Base-by-base conservation (phyloP, 2,113 vertebrate genomes). In the Mus pahari region DNA sequence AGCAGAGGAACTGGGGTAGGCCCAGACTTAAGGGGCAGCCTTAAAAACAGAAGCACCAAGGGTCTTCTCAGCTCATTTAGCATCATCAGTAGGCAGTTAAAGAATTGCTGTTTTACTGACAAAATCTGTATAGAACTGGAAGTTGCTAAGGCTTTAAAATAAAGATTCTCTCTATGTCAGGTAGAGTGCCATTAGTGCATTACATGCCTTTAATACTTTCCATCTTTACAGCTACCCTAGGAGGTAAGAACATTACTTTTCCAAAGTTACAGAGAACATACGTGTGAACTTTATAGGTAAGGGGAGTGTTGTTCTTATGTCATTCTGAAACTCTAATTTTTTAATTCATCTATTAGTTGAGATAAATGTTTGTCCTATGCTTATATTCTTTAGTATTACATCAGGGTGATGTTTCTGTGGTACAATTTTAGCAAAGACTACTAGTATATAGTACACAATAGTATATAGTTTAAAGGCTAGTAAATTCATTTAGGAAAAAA, bases 401-500 rank as follows among this genome's bases (percentile, higher is more conserved):
- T 53, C 11, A 53, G 84, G 45, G 31, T 86, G 31, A 88, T 14
- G 13, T 9, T 90, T 97, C 64, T 92, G 22, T 73, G 86, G 73
- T n/a, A 81, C 13, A 93, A 77, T 75, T 92, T 96, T 86, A 90
- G 42, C 22, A 93, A 91, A 94, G 13, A 53, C 13, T 96, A 60
- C 36, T 64, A 90, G 79, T 92, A 28, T 48, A 73, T 1, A 94
- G 68, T 7, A 96, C n/a, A 42, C 42, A 95, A 36, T 3, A 89
- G 60, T 31, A 86, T 64, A 91, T 7, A 77, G 45, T 87, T 92
- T 92, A 79, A 74, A 94, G 39, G 20, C 77, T 87, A 92, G 73
- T 87, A 95, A 84, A n/a, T 94, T 86, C 39, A 92, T 19, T 60
- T 94, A 64, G 64, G 92, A 95, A 93, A 9, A 62, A 64, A 97